These are phyloP conservation scores for Cantharis lateralis DNA, from an alignment of 2,888 invertebrate species.

Conservation along the genomic window DNA sequence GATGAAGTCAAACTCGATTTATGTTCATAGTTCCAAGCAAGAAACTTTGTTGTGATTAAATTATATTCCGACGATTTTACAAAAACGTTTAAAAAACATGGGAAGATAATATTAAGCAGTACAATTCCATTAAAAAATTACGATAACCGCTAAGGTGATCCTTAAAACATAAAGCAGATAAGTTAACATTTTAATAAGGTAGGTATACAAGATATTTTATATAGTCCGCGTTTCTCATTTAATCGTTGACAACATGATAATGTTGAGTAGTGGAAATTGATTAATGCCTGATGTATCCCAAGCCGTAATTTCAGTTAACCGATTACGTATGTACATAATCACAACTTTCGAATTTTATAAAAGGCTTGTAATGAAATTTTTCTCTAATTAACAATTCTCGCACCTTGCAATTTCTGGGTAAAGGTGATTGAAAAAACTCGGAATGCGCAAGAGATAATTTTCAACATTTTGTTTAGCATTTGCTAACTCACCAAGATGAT, in stretches of 20 bases:
- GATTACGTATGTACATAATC: neutral
- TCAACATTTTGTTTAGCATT: neutral
- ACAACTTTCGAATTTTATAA: neutral
- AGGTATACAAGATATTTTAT: neutral
- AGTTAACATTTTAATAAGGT: neutral
- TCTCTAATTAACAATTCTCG: neutral
- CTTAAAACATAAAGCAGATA: neutral
- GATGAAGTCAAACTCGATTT: neutral
- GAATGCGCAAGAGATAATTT: neutral
- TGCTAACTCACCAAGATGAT: slow-evolving; percentile 16
- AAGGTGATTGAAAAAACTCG: neutral
- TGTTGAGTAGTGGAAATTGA: neutral
- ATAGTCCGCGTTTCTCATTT: neutral
- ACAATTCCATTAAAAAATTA: neutral
- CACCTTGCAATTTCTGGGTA: neutral
- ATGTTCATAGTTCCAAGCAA: neutral
- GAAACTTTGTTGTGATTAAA: neutral
- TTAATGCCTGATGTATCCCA: neutral
- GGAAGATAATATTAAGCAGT: neutral
- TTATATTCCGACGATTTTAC: neutral
- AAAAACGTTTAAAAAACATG: neutral
- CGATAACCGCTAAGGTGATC: neutral
- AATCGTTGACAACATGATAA: neutral
- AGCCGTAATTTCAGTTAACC: neutral
- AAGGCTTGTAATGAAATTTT: neutral